Base-by-base conservation (phyloP, 2,113 vertebrate genomes). In the Catharus fuscescens region DNA sequence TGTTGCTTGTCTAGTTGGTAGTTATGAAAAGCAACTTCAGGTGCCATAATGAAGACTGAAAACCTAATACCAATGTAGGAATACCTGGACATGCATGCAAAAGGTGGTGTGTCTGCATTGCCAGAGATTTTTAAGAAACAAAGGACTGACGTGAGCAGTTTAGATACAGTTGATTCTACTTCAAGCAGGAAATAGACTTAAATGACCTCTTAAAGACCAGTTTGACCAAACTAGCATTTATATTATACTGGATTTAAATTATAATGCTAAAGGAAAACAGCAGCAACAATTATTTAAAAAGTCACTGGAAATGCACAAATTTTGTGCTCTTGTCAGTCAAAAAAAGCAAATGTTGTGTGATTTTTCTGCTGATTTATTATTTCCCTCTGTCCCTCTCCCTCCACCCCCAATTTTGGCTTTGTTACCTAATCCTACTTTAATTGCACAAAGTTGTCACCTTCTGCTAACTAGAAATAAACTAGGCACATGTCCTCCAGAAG, bases 321-420 rank as follows among this genome's bases (percentile, higher is more conserved):
- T 64, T 71, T 85, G 17, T 87, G 28, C 40, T 48, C n/a, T 50
- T 61, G 25, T 66, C 38, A 90, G 3, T 73, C 48, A 9, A 38
- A 65, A 67, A 79, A 83, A 78, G 3, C 9, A 56, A 56, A 60
- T 28, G 4, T 34, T 12, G 61, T 54, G 8, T 54, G 25, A 34
- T 73, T 80, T 92, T 91, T 54, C 9, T 29, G 18, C 17, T 21
- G 16, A 8, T 64, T 91, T 70, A 9, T 77, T 57, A 8, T 69
- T 47, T 10, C 12, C 5, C 12, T 32, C 10, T 59, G 3, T 12
- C 0, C 7, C 5, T 29, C 34, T 12, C 1, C 10, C 3, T 0
- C 5, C 7, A 2, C 6, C 4, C 7, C 3, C 2, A 5, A 0
- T 80, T 77, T 60, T 80, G 21, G 8, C 38, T 83, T 91, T 71